Percentiles rank a stretch among this genome's conserved stretches.
Evolutionary conservation across 2,888 invertebrate species (phyloP).

Genomic region (Drosophila mercatorum): DNA sequence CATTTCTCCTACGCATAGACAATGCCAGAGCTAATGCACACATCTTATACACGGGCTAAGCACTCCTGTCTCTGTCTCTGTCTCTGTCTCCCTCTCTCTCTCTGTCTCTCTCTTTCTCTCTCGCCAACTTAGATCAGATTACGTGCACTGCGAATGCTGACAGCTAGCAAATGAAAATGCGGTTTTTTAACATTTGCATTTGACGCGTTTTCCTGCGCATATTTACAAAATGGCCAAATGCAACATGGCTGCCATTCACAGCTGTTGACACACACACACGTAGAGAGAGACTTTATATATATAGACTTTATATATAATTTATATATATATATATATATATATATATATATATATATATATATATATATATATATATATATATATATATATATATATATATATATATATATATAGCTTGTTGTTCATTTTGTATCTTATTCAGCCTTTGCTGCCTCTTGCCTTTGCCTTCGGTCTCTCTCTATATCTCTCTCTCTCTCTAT

Average conservation of each 20-base stretch:
- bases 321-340: too few relatives aligned
- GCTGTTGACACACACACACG: constrained; percentile 56
- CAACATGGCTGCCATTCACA: constrained; percentile 69
- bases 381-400: not conserved
- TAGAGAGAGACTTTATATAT: not conserved
- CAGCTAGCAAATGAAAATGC: constrained; percentile 75
- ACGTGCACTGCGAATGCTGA: constrained; percentile 51
- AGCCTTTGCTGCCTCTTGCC: not conserved
- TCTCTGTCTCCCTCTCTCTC: not conserved
- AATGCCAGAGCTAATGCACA: constrained; percentile 50
- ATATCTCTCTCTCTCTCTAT: too few relatives aligned
- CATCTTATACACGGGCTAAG: constrained; percentile 12
- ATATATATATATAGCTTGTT: not conserved
- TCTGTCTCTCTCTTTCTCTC: not conserved
- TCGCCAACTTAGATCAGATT: constrained; percentile 41
- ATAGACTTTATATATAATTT: not conserved
- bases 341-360: too few relatives aligned
- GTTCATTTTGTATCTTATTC: not conserved
- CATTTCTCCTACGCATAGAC: constrained; percentile 21
- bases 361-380: too few relatives aligned
- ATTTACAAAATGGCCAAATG: constrained; percentile 71
- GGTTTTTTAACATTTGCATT: constrained; percentile 75
- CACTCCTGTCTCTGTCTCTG: not conserved
- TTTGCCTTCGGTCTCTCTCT: too few relatives aligned
- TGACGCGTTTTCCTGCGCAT: constrained; percentile 58